Evolutionary conservation across 2,113 vertebrate genomes (phyloP), one percentile per base, ranked within the genome.

Genomic region (Sinocyclocheilus rhinocerous): DNA sequence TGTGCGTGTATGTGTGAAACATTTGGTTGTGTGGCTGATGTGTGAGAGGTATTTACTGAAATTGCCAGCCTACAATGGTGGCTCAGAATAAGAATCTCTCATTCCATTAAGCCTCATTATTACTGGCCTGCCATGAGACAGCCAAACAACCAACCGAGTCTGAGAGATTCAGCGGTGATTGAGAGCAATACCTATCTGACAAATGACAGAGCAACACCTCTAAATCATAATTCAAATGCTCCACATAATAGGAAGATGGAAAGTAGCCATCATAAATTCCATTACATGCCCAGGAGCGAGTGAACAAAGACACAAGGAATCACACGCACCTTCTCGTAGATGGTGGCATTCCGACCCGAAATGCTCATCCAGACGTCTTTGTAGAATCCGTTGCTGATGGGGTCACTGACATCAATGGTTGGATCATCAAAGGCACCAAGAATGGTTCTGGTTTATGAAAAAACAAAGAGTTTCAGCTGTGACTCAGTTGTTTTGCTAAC

Each of bases 361-460:
- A 96, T 97, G 24, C 96, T 93, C 93, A 99, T 96, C 98, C 98
- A 99, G 36, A 99, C 95, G 76, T 98, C 97, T 93, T 99, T 99
- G 89, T 98, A 99, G 94, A 99, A 99, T 81, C 93, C 96, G 57
- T 99, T 97, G 48, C 96, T 97, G 92, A 99, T 94, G 0, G 98
- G 97, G 92, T 99, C 98, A 33, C 95, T 94, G 84, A 98, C 92
- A 80, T 98, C 97, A 0, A 96, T 95, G 76, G 75, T 95, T 59
- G 93, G 86, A 76, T 97, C 96, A 0, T 90, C 91, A 88, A 97
- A 95, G 83, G 94, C 97, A 0, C 98, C 98, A 0, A 99, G 96
- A 86, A 99, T 93, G 18, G 96, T 94, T 87, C 98, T 99, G 93
- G 82, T 80, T 75, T 20, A 83, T 11, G 63, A 0, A 75, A 33